Evolutionary conservation across 2,797 vertebrate genomes (phyloP).

Genomic region (Chanos chanos): DNA sequence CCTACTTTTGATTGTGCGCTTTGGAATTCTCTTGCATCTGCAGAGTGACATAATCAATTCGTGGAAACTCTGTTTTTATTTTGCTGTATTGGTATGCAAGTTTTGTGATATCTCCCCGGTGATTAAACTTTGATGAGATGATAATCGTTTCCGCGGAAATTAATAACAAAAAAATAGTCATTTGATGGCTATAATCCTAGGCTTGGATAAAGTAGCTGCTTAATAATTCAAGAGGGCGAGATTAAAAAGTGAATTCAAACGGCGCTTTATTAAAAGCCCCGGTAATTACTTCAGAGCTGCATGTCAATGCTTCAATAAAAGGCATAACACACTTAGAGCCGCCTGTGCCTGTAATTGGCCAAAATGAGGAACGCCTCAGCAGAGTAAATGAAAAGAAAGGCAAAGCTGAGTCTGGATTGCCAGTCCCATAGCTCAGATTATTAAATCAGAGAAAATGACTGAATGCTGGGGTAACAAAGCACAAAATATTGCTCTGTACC

Average conservation of each 20-base stretch:
- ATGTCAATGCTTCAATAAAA: conserved; percentile 67
- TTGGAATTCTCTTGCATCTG: not conserved
- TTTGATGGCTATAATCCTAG: conserved; percentile 38
- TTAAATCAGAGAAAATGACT: not conserved
- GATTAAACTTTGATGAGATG: conserved; percentile 8
- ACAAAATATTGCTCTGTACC: too few species aligned
- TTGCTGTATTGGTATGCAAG: conserved; percentile 4
- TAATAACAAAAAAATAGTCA: not conserved
- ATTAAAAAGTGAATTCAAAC: conserved; percentile 71
- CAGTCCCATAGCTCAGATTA: not conserved
- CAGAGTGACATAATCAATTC: too few species aligned
- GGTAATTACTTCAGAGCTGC: conserved; percentile 72
- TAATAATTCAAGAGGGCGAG: conserved; percentile 75
- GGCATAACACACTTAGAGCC: conserved; percentile 67
- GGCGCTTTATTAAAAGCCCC: conserved; percentile 70
- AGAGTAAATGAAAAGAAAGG: not conserved
- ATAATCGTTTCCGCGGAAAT: conserved; percentile 7
- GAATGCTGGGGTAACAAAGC: too few species aligned
- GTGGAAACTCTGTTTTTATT: not conserved
- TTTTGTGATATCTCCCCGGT: conserved; percentile 5
- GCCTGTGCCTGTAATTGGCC: conserved; percentile 60
- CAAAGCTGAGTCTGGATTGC: not conserved
- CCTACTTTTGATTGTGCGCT: not conserved
- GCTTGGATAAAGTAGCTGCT: conserved; percentile 62
- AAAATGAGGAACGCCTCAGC: conserved; percentile 59